Evolutionary conservation across 2,113 vertebrate species (phyloP).

Genomic region (Chaetodon trifascialis): DNA sequence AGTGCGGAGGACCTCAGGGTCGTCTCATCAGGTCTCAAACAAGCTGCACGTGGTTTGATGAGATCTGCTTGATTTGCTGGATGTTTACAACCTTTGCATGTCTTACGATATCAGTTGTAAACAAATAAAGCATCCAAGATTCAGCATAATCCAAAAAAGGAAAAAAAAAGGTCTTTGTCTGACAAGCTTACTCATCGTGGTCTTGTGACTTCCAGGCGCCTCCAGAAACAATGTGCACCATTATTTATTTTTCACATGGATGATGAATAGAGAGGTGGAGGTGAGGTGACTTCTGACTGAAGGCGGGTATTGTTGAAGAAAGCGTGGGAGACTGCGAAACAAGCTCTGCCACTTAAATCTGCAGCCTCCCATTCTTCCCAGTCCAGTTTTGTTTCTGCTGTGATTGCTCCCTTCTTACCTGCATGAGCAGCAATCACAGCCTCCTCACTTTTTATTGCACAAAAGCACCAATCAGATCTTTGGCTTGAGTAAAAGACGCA

Average conservation of each 20-base stretch:
- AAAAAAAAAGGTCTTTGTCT: no score
- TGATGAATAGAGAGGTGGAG: slow-evolving; percentile 6
- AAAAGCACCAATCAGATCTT: not conserved
- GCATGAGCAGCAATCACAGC: slow-evolving; percentile 45
- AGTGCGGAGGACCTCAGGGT: no score
- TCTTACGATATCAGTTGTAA: not conserved
- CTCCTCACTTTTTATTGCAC: not conserved
- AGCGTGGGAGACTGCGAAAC: slow-evolving; percentile 67
- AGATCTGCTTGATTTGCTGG: not conserved
- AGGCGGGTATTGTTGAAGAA: slow-evolving; percentile 65
- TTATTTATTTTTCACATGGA: slow-evolving; percentile 27
- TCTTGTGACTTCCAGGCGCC: slow-evolving; percentile 23
- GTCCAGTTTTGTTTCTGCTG: slow-evolving; percentile 68
- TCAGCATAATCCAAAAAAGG: not conserved
- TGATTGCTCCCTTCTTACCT: slow-evolving; percentile 51
- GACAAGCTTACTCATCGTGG: not conserved
- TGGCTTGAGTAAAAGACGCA: not conserved
- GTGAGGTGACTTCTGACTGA: slow-evolving; percentile 54
- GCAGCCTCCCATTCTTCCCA: slow-evolving; percentile 73
- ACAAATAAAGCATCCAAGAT: not conserved
- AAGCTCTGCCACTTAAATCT: slow-evolving; percentile 74
- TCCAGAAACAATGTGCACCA: slow-evolving; percentile 25
- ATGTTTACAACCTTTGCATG: not conserved
- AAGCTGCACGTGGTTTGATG: not conserved
- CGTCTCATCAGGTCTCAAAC: not conserved